These are phyloP conservation scores for Machimus rusticus DNA, from an alignment of 2,888 invertebrate species.

Conservation along the genomic window DNA sequence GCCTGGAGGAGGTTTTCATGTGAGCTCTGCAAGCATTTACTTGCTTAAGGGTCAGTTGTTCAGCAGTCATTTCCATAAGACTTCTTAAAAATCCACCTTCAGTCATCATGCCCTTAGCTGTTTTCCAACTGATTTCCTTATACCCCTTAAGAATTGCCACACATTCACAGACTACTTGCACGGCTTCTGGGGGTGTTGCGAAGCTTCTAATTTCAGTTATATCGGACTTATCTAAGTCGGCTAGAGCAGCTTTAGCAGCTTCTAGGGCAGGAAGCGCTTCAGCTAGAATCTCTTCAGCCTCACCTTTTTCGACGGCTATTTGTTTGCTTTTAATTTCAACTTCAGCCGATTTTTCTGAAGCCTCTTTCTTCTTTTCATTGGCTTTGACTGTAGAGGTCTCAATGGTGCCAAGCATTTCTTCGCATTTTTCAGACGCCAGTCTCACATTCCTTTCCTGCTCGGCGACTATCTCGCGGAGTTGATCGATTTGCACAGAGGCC, in stretches of 20 bases:
- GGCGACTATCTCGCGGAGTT: constrained; percentile 80
- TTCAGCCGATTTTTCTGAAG: constrained; percentile 80
- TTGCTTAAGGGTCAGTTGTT: constrained; percentile 75
- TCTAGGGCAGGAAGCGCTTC: constrained; percentile 87
- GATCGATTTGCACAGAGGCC: constrained; percentile 81
- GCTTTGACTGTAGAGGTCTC: constrained; percentile 75
- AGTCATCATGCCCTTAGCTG: constrained; percentile 91
- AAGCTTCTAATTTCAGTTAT: constrained; percentile 93
- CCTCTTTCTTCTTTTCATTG: constrained; percentile 79
- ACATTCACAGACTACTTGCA: constrained; percentile 89
- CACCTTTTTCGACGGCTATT: constrained; percentile 81
- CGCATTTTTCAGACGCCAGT: constrained; percentile 83
- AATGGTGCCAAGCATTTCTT: constrained; percentile 78
- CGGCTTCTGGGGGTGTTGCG: constrained; percentile 88
- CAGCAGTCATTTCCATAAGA: constrained; percentile 87
- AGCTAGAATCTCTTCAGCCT: constrained; percentile 81
- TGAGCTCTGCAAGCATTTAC: constrained; percentile 75
- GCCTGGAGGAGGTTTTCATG: constrained; percentile 74
- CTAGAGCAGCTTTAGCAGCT: constrained; percentile 78
- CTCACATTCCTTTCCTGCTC: constrained; percentile 84
- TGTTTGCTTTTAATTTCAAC: constrained; percentile 83
- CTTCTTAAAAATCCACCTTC: constrained; percentile 83
- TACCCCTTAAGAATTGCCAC: constrained; percentile 84
- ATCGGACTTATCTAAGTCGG: constrained; percentile 86
- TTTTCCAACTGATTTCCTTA: constrained; percentile 89